Evolutionary conservation across 2,113 vertebrate genomes (phyloP).

Genomic region (Platysteira castanea): DNA sequence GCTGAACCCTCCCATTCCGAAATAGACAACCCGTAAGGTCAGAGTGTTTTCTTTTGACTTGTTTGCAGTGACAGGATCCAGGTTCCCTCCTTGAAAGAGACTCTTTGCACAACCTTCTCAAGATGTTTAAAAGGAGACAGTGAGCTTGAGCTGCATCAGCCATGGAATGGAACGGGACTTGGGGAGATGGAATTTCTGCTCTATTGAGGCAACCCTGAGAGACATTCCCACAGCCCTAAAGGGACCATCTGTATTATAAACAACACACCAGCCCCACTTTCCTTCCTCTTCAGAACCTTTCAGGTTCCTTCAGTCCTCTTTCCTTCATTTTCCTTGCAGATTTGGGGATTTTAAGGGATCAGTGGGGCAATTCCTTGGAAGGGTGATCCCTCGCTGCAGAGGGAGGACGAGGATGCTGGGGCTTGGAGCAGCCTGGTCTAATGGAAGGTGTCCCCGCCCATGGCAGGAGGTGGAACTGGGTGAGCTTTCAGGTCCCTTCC

Average conservation of each 20-base stretch:
- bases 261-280: background rate
- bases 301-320: background rate
- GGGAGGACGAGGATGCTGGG: background rate
- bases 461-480: background rate
- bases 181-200: background rate
- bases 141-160: background rate
- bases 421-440: background rate
- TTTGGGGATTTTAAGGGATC: background rate
- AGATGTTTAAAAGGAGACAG: background rate
- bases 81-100: background rate
- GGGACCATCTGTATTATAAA: background rate
- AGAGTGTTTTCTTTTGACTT: background rate
- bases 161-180: accelerated
- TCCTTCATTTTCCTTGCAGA: background rate
- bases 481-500: background rate
- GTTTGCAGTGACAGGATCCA: background rate
- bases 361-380: background rate
- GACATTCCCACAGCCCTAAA: background rate
- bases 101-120: background rate
- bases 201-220: background rate
- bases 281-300: background rate
- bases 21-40: accelerated
- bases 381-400: accelerated
- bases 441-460: background rate
- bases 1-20: background rate